phyloP scores from a whole-genome alignment of 2,797 vertebrate species.

The Mastacembelus armatus region DNA sequence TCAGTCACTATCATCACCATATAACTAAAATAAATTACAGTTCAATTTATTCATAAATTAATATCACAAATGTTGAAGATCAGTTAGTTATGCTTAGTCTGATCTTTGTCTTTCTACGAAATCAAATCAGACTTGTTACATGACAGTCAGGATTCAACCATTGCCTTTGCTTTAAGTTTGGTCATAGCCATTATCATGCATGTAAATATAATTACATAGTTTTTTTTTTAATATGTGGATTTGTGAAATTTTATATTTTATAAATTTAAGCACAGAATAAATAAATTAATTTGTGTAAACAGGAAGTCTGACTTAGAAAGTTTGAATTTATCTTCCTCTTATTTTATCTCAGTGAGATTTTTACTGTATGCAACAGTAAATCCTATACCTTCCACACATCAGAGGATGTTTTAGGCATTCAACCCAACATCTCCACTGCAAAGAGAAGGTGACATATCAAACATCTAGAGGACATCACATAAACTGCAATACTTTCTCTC shows the following conservation, averaged over 20 bases:
- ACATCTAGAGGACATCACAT: constrained; percentile 63
- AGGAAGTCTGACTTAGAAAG: background rate
- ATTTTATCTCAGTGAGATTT: background rate
- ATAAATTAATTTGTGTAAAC: background rate
- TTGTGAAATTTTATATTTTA: background rate
- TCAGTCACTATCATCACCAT: constrained; percentile 4
- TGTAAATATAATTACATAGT: background rate
- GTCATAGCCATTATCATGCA: background rate
- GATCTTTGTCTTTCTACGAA: constrained; percentile 1
- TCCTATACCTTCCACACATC: constrained; percentile 12
- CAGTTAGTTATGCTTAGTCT: constrained; percentile 11
- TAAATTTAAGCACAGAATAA: background rate
- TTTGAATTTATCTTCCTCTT: background rate
- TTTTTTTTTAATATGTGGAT: background rate
- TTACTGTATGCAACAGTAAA: background rate
- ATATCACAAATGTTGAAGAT: constrained; percentile 24
- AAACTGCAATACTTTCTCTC: constrained; percentile 41
- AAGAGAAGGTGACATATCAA: constrained; percentile 66
- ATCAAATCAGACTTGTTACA: constrained; percentile 11
- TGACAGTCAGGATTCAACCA: background rate
- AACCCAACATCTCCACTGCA: constrained; percentile 26
- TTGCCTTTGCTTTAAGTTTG: background rate
- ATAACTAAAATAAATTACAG: no score
- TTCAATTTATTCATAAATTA: no score
- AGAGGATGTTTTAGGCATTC: constrained; percentile 35